These are phyloP conservation scores for Abrostola triplasia DNA, from an alignment of 2,888 invertebrate genomes.

Conservation along the genomic window DNA sequence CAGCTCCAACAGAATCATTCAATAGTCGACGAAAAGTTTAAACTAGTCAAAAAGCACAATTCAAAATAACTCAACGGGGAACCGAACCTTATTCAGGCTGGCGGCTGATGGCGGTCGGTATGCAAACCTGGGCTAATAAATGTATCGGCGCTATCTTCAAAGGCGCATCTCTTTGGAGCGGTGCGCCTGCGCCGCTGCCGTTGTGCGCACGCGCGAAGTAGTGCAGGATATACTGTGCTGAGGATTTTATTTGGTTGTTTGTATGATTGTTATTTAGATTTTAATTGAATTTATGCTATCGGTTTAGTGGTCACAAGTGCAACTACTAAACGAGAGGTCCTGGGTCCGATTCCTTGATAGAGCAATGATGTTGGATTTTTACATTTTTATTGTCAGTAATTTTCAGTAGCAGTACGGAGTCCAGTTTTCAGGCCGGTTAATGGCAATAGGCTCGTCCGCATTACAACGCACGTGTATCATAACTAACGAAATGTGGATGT, in stretches of 20 bases:
- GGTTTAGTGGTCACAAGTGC: too few relatives aligned
- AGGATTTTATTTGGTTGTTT: not conserved
- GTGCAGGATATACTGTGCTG: slow-evolving; percentile 55
- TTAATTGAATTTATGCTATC: too few relatives aligned
- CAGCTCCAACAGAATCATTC: slow-evolving; percentile 14
- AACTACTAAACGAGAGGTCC: too few relatives aligned
- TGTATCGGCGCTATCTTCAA: slow-evolving; percentile 86
- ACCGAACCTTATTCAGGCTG: slow-evolving; percentile 51
- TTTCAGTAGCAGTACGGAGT: too few relatives aligned
- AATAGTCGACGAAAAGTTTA: slow-evolving; percentile 38
- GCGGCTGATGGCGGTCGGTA: slow-evolving; percentile 64
- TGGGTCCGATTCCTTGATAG: too few relatives aligned
- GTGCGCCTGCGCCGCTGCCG: slow-evolving; percentile 73
- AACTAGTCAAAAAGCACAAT: slow-evolving; percentile 49
- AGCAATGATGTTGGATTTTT: too few relatives aligned
- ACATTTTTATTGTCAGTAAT: too few relatives aligned
- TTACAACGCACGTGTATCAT: too few relatives aligned
- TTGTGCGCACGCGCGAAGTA: slow-evolving; percentile 62
- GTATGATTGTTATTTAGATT: not conserved
- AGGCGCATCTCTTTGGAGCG: slow-evolving; percentile 80
- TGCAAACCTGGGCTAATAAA: slow-evolving; percentile 82
- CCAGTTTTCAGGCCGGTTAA: too few relatives aligned
- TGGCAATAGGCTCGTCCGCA: too few relatives aligned
- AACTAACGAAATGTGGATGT: too few relatives aligned
- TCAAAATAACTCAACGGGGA: slow-evolving; percentile 55